Conservation (phyloP, 2,888 invertebrate genomes). For the Drosophila acutilabella region DNA sequence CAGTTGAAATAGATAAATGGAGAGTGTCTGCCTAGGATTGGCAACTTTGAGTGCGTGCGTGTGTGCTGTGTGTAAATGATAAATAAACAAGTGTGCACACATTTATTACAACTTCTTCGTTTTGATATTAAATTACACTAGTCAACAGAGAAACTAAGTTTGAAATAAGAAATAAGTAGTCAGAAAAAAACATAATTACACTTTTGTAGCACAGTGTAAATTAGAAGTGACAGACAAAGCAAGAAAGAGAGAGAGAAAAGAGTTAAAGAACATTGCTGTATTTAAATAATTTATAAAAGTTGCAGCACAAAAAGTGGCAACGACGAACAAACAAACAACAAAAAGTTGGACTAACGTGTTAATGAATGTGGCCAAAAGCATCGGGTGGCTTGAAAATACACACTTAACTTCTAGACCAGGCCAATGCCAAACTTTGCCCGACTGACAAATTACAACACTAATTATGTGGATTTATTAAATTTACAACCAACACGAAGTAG, state of each 20-base stretch:
- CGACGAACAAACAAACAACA: constrained; percentile 13
- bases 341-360: constrained; percentile 46
- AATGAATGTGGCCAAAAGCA: constrained; percentile 59
- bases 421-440: constrained; percentile 33
- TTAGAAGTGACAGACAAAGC: neutral
- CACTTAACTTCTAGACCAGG: constrained; percentile 22
- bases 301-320: constrained; percentile 19
- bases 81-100: constrained; percentile 71
- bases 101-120: constrained; percentile 49
- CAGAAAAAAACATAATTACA: neutral
- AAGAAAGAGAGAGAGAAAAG: neutral
- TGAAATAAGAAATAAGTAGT: neutral
- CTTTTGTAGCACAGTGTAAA: constrained; percentile 32
- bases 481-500: constrained; percentile 12
- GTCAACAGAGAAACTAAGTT: constrained; percentile 10
- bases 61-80: constrained; percentile 61
- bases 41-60: constrained; percentile 30
- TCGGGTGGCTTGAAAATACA: constrained; percentile 5
- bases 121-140: constrained; percentile 33
- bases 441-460: constrained; percentile 59
- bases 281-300: constrained; percentile 50
- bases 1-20: constrained; percentile 45
- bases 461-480: constrained; percentile 54
- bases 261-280: constrained; percentile 37
- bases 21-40: constrained; percentile 46